Percentiles rank a stretch among this genome's conserved stretches.
Evolutionary conservation across 2,113 vertebrate genomes (phyloP).

Genomic region (Toxotes jaculatrix): DNA sequence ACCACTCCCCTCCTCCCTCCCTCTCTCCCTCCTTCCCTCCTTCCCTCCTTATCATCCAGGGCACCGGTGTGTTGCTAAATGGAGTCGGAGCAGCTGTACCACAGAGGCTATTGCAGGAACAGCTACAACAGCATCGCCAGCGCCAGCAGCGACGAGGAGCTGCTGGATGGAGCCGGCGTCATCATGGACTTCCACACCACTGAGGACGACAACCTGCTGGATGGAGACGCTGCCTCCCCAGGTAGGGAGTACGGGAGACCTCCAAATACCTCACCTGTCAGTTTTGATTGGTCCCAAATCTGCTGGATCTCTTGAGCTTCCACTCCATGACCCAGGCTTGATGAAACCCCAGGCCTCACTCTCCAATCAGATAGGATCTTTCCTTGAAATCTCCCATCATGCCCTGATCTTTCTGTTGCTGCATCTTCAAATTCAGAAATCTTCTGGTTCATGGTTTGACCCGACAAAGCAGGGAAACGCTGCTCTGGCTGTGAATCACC

Average conservation of each 20-base stretch:
- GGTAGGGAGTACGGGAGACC: constrained; percentile 80
- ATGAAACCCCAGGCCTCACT: neutral
- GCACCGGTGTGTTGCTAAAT: constrained; percentile 91
- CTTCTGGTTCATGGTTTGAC: neutral
- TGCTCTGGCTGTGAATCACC: constrained; percentile 3
- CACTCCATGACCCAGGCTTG: neutral
- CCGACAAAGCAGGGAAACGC: neutral
- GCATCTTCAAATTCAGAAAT: neutral
- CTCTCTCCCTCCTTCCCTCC: constrained; percentile 3
- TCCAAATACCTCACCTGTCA: neutral
- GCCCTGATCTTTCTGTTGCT: neutral
- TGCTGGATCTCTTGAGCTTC: constrained; percentile 22
- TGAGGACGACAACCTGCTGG: constrained; percentile 98
- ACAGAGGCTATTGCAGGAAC: constrained; percentile 95
- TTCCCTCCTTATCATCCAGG: constrained; percentile 77
- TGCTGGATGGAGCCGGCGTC: constrained; percentile 95
- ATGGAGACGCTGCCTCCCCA: constrained; percentile 93
- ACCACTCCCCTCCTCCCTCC: constrained; percentile 4
- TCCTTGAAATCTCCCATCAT: constrained; percentile 11
- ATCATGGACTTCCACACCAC: constrained; percentile 99
- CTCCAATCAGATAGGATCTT: neutral
- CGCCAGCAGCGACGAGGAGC: constrained; percentile 98
- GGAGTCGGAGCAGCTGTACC: constrained; percentile 99
- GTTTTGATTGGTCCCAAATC: constrained; percentile 4
- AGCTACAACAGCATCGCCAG: constrained; percentile 99